A percentile compares a stretch with the other conserved stretches of the same genome.
phyloP scores from a whole-genome alignment of 2,797 vertebrate genomes.

The Myoxocephalus aenaeus region DNA sequence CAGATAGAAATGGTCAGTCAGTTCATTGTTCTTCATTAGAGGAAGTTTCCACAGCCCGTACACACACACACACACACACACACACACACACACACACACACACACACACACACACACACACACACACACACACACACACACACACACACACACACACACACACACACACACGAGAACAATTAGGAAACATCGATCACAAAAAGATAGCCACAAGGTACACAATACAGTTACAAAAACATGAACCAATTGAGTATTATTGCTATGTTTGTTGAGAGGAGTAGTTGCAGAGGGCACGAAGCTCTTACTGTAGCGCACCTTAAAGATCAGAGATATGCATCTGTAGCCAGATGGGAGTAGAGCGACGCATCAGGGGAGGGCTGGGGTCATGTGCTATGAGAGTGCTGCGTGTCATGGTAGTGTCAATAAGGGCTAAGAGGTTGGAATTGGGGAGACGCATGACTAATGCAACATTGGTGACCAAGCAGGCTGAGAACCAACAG shows the following conservation, averaged over 20 bases:
- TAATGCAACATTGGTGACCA: conserved; percentile 1
- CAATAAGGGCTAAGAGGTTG: not conserved
- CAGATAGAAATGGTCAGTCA: not conserved
- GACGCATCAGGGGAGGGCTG: not conserved
- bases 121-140: too few relatives aligned
- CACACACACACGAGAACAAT: not conserved
- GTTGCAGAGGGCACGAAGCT: not conserved
- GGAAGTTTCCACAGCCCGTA: not conserved
- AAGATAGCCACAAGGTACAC: not conserved
- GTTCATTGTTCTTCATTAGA: not conserved
- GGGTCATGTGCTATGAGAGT: not conserved
- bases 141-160: too few relatives aligned
- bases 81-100: too few relatives aligned
- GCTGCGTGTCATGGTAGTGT: not conserved
- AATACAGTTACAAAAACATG: not conserved
- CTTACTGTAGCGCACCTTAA: not conserved
- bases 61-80: too few relatives aligned
- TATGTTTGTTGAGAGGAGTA: not conserved
- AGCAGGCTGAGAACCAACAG: conserved; percentile 11
- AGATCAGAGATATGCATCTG: not conserved
- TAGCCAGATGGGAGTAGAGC: not conserved
- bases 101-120: too few relatives aligned
- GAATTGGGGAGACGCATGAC: not conserved
- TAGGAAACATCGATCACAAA: not conserved
- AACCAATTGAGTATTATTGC: not conserved